A percentile compares a stretch with the other conserved stretches of the same genome.
Evolutionary conservation across 2,797 vertebrate species (phyloP).

Genomic region (Xerus rutilus): DNA sequence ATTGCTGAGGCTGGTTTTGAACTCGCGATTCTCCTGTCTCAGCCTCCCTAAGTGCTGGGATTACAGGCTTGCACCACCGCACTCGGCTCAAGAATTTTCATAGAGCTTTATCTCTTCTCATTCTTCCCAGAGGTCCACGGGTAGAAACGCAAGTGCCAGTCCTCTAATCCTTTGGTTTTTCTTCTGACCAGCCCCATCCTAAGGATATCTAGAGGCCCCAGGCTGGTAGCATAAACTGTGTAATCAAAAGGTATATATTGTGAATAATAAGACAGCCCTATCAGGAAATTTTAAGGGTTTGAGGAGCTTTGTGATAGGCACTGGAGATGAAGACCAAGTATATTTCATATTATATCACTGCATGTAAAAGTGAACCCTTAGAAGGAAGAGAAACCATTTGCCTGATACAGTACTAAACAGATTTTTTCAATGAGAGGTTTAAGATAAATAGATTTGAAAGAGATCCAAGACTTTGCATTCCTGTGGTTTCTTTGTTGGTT

Average conservation of each 20-base stretch:
- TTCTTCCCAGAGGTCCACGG: not conserved
- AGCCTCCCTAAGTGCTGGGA: too few species aligned
- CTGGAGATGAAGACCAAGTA: not conserved
- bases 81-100: not conserved
- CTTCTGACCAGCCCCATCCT: not conserved
- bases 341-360: not conserved
- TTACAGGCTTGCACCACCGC: too few species aligned
- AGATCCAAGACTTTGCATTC: slow-evolving; percentile 3
- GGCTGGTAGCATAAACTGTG: not conserved
- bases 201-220: not conserved
- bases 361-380: slow-evolving; percentile 64
- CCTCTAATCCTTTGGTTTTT: not conserved
- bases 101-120: not conserved
- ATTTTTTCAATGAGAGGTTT: slow-evolving; percentile 27
- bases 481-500: not conserved
- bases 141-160: not conserved
- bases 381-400: slow-evolving; percentile 51
- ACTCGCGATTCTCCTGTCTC: too few species aligned
- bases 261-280: not conserved
- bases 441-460: slow-evolving; percentile 46
- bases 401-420: slow-evolving; percentile 70
- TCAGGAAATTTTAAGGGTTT: not conserved
- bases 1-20: too few species aligned
- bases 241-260: not conserved
- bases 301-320: not conserved